phyloP scores from a whole-genome alignment of 35 echinoderm and acorn worm genomes.

The Hemicentrotus pulcherrimus region DNA sequence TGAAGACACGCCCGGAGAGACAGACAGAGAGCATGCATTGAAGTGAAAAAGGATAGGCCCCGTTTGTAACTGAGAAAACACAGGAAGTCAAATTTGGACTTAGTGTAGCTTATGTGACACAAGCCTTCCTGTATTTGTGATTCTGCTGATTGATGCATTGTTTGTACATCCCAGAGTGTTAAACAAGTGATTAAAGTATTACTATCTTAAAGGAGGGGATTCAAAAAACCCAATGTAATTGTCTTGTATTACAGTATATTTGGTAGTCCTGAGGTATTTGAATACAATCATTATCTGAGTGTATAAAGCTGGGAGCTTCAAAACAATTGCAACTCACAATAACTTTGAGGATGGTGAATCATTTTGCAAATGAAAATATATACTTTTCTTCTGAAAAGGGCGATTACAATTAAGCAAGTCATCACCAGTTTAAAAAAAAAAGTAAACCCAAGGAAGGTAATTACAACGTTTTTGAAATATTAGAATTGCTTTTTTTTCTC shows the following conservation, averaged over 20 bases:
- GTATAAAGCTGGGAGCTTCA: not conserved
- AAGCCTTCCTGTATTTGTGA: not conserved
- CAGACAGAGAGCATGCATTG: not conserved
- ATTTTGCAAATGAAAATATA: not conserved
- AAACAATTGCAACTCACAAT: conserved; percentile 18
- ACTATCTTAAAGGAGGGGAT: not conserved
- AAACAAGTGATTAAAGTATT: conserved; percentile 7
- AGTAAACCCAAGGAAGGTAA: too few species aligned
- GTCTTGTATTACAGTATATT: not conserved
- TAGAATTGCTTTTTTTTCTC: not conserved
- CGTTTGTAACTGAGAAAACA: conserved; percentile 1
- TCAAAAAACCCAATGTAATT: not conserved
- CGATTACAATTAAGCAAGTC: not conserved
- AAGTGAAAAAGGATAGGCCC: not conserved
- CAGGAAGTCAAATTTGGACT: conserved; percentile 10
- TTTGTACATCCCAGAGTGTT: not conserved
- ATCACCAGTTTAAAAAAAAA: not conserved
- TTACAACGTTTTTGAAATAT: not conserved
- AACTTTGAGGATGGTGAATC: not conserved
- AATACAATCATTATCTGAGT: not conserved
- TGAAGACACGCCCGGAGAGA: not conserved
- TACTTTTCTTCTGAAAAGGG: not conserved
- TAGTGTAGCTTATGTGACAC: not conserved
- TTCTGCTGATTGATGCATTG: not conserved
- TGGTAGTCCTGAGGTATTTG: not conserved